Conservation (phyloP, 2,797 vertebrate species). For the Prionace glauca region DNA sequence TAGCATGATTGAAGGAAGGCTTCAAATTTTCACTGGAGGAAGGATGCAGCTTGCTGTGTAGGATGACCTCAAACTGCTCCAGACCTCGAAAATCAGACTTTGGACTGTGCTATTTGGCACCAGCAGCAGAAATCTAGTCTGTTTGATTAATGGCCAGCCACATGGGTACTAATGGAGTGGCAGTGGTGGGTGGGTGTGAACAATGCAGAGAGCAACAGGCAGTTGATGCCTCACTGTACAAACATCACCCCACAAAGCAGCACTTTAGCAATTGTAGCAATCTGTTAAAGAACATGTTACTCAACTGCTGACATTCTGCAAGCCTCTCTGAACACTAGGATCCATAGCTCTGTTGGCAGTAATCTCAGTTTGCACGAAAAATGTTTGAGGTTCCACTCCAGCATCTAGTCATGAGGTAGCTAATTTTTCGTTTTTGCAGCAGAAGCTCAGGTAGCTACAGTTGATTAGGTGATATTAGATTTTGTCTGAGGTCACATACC, state of each 20-base stretch:
- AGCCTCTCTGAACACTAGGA: neutral
- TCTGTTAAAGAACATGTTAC: neutral
- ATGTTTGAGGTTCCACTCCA: neutral
- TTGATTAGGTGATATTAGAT: neutral
- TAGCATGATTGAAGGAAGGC: neutral
- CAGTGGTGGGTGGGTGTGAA: neutral
- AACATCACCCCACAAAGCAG: neutral
- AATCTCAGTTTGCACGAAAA: neutral
- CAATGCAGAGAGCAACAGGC: neutral
- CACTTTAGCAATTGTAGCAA: no score
- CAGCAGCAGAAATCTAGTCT: neutral
- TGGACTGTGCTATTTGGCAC: neutral
- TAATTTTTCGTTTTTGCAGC: neutral
- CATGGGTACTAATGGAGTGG: neutral
- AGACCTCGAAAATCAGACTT: neutral
- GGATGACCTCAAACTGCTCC: neutral
- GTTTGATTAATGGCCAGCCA: neutral
- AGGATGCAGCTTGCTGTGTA: neutral
- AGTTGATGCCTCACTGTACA: no score
- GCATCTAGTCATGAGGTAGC: neutral
- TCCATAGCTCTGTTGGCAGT: neutral
- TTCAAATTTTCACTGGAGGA: neutral
- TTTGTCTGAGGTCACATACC: no score
- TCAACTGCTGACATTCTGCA: neutral
- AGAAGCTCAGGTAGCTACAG: neutral